A percentile compares a stretch with the other conserved stretches of the same genome.
Conservation (phyloP, 2,797 vertebrate species). For the Myioborus melanocephalus region DNA sequence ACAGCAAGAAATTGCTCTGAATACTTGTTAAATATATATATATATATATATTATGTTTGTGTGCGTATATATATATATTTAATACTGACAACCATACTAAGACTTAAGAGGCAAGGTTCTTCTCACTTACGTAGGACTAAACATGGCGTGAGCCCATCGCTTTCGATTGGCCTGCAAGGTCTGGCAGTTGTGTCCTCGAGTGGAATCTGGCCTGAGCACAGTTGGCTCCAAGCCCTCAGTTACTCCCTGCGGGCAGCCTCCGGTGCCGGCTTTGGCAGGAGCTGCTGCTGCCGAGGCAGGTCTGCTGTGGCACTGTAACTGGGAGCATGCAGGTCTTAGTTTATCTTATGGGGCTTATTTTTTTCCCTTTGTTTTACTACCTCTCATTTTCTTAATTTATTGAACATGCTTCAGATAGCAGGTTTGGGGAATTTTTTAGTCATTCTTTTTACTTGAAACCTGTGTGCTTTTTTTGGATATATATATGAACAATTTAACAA, state of each 20-base stretch:
- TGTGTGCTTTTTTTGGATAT: constrained; percentile 75
- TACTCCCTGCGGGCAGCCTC: neutral
- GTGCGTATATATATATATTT: constrained; percentile 49
- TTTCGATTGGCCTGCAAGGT: neutral
- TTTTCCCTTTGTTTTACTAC: constrained; percentile 92
- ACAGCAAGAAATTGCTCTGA: constrained; percentile 55
- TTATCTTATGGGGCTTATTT: constrained; percentile 67
- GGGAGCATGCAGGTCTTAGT: constrained; percentile 55
- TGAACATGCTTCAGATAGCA: constrained; percentile 75
- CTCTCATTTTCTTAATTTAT: constrained; percentile 94
- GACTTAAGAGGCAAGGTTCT: constrained; percentile 34
- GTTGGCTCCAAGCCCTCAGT: neutral
- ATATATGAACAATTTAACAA: constrained; percentile 71
- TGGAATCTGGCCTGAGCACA: neutral
- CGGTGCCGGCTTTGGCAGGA: neutral
- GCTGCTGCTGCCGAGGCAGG: neutral
- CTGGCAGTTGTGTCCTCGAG: neutral
- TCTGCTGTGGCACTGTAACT: constrained; percentile 2
- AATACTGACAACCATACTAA: constrained; percentile 61
- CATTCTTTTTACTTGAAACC: constrained; percentile 80
- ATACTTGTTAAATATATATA: constrained; percentile 66
- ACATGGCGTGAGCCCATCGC: neutral
- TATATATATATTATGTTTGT: fast-evolving
- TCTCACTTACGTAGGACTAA: neutral
- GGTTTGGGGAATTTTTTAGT: constrained; percentile 72